These are phyloP conservation scores for Phalacrocorax pelagicus DNA, from an alignment of 2,113 vertebrate species.

Conservation along the genomic window DNA sequence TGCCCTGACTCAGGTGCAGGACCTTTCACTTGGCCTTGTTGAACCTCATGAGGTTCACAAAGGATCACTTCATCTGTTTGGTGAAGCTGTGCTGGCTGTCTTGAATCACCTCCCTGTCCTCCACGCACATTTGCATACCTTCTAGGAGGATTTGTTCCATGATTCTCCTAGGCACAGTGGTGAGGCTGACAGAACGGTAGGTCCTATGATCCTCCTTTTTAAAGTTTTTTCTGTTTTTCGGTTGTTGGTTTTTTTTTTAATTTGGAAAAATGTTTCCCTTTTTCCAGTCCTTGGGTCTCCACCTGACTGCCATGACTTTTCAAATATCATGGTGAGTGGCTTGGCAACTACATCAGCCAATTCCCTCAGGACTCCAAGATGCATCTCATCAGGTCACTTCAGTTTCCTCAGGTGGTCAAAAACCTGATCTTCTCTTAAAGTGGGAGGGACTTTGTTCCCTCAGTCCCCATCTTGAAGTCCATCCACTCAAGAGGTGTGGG, in stretches of 20 bases:
- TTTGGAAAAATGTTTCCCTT: not conserved
- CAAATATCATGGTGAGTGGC: not conserved
- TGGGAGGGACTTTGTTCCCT: not conserved
- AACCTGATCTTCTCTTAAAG: not conserved
- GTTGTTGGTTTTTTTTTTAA: too few species aligned
- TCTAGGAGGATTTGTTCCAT: not conserved
- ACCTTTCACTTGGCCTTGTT: not conserved
- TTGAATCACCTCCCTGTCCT: not conserved
- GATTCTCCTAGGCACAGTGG: not conserved
- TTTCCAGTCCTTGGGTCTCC: not conserved
- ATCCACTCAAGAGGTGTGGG: not conserved
- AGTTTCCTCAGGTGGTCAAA: not conserved
- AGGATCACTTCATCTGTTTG: not conserved
- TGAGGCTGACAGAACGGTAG: not conserved
- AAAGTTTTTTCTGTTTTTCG: too few species aligned
- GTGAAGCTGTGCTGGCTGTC: not conserved
- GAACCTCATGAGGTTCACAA: not conserved
- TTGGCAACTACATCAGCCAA: not conserved
- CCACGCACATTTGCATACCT: not conserved
- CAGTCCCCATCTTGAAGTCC: not conserved
- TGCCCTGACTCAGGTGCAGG: not conserved
- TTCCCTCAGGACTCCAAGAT: not conserved
- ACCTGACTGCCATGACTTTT: not conserved
- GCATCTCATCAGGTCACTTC: not conserved
- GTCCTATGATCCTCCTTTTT: not conserved